phyloP scores from a whole-genome alignment of 2,113 vertebrate species.

The Hippotragus niger region DNA sequence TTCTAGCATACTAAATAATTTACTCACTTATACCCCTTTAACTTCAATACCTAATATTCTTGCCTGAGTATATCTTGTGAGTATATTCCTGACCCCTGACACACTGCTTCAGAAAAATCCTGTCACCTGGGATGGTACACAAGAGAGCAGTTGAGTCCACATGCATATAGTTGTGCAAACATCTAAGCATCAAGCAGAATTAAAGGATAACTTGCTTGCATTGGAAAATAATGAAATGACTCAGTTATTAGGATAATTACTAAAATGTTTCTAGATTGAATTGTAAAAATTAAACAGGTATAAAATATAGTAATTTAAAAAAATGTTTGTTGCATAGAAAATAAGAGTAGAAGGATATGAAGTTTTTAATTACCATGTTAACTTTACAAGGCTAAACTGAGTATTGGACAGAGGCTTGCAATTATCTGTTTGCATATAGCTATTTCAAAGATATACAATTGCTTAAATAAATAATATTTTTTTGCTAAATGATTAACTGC shows the following conservation, averaged over 20 bases:
- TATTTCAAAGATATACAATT: not conserved
- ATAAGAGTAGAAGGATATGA: not conserved
- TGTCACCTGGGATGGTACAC: not conserved
- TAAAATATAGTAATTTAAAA: not conserved
- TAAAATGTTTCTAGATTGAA: not conserved
- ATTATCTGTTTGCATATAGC: not conserved
- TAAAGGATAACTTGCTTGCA: not conserved
- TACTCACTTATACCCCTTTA: not conserved
- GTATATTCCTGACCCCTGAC: not conserved
- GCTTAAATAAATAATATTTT: not conserved
- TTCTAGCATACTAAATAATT: not conserved
- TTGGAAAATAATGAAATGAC: not conserved
- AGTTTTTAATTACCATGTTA: not conserved
- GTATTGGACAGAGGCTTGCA: not conserved
- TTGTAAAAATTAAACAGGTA: not conserved
- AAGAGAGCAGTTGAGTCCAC: not conserved
- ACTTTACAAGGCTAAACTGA: not conserved
- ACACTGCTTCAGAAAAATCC: not conserved
- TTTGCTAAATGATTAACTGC: not conserved
- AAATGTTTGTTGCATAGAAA: not conserved
- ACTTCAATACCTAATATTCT: not conserved
- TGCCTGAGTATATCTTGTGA: not conserved
- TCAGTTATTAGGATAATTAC: not conserved
- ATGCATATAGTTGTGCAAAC: not conserved
- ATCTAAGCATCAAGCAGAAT: not conserved